Conservation (phyloP, 2,113 vertebrate genomes). For the Orientallactaga bullata region DNA sequence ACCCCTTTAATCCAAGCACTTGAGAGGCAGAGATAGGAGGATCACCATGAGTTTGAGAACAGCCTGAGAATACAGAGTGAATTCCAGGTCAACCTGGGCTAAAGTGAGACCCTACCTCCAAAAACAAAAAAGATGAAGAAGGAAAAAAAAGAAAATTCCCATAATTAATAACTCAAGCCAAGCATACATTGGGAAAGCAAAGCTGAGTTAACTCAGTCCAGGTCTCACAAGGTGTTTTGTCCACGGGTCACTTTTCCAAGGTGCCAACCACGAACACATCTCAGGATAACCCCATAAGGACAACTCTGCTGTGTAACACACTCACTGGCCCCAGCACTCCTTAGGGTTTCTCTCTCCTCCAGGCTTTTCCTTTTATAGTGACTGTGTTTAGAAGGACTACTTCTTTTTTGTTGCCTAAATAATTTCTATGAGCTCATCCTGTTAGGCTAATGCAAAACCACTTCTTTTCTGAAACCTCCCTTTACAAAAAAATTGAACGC, state of each 20-base stretch:
- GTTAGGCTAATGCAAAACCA: neutral
- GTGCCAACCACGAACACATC: neutral
- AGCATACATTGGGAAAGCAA: neutral
- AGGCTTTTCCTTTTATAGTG: neutral
- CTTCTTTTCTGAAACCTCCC: neutral
- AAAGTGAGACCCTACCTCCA: no score
- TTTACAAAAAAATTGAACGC: neutral
- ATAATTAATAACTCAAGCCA: neutral
- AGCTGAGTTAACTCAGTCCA: neutral
- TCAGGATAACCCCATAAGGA: neutral
- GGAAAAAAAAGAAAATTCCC: neutral
- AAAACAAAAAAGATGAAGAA: no score
- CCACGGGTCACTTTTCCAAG: neutral
- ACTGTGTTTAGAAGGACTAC: neutral
- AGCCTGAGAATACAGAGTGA: no score
- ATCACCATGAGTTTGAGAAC: no score
- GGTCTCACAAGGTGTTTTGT: neutral
- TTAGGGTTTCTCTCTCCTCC: neutral
- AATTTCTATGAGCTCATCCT: neutral
- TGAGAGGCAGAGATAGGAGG: no score
- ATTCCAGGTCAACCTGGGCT: no score
- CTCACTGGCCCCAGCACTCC: neutral
- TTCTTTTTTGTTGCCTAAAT: neutral
- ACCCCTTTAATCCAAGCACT: no score
- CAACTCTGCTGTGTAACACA: neutral